phyloP scores from a whole-genome alignment of 2,888 invertebrate genomes.

The Ephialtes manifestator region DNA sequence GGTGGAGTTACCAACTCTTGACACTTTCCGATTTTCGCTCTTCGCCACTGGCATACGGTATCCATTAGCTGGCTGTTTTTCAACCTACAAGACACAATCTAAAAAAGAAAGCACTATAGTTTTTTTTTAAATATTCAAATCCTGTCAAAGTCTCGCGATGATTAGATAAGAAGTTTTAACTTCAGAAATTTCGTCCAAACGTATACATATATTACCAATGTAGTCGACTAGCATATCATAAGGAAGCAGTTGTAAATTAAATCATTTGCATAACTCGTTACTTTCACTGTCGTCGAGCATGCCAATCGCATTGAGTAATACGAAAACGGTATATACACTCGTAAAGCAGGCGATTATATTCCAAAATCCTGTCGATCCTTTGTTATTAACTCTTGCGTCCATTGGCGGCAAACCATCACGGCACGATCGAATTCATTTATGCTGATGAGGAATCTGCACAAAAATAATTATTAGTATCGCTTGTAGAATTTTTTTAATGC shows the following conservation, averaged over 20 bases:
- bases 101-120: neutral
- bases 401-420: neutral
- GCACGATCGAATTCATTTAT: neutral
- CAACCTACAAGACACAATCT: neutral
- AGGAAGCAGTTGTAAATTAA: slow-evolving; percentile 13
- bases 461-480: neutral
- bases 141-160: neutral
- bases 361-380: neutral
- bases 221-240: neutral
- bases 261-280: slow-evolving; percentile 57
- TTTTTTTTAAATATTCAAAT: slow-evolving; percentile 12
- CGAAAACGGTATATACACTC: neutral
- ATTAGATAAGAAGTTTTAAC: slow-evolving; percentile 6
- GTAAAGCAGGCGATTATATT: neutral
- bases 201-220: neutral
- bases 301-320: slow-evolving; percentile 32
- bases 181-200: slow-evolving; percentile 14
- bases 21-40: slow-evolving; percentile 71
- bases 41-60: neutral
- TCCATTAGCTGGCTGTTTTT: neutral
- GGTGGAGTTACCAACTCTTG: slow-evolving; percentile 94
- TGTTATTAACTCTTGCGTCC: neutral
- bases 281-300: slow-evolving; percentile 57
- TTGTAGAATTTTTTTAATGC: neutral
- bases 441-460: neutral